Evolutionary conservation across 2,113 vertebrate genomes (phyloP), one percentile per base, ranked within the genome.

Genomic region (Gymnogyps californianus): DNA sequence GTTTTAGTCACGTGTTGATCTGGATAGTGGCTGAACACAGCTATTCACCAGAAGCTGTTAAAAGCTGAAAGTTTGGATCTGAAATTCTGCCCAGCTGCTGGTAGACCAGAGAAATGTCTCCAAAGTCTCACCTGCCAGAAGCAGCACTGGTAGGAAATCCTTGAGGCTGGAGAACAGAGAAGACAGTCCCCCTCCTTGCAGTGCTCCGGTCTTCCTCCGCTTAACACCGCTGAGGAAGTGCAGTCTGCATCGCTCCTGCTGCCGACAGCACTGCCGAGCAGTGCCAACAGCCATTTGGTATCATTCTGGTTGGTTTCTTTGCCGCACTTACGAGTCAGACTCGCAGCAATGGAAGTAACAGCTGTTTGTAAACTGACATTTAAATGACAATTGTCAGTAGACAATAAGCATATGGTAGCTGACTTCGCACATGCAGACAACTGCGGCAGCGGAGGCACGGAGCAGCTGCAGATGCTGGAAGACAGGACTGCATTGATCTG

Each of bases 321-420:
- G 57, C 70, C 76, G 84, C 89, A 12, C 34, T 76, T 5, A 7
- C 4, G 14, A 38, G 57, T 79, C 91, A 88, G 36, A 28, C 75
- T 83, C 7, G 4, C 64, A 79, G 94, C 59, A 64, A 4, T 9
- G 64, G 18, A 21, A 34, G 51, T 2, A 52, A 32, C 91, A 93
- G 90, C 90, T 94, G 96, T 47, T 94, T 80, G 70, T 24, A 85
- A 75, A 47, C 81, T 95, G 96, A 82, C 94, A 96, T 95, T 96
- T 91, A 89, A 89, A 42, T 75, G 89, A 32, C 82, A 93, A 82
- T 87, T 84, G 89, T 75, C 86, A 84, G 83, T 21, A 93, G 95
- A 57, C 74, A 49, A 12, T 3, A 40, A 66, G 90, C 87, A 85
- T 83, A 82, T 46, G 92, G 95, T 26, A 38, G 74, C 72, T 65